Conservation (phyloP, 2,888 invertebrate genomes). For the Macrophya annulata region DNA sequence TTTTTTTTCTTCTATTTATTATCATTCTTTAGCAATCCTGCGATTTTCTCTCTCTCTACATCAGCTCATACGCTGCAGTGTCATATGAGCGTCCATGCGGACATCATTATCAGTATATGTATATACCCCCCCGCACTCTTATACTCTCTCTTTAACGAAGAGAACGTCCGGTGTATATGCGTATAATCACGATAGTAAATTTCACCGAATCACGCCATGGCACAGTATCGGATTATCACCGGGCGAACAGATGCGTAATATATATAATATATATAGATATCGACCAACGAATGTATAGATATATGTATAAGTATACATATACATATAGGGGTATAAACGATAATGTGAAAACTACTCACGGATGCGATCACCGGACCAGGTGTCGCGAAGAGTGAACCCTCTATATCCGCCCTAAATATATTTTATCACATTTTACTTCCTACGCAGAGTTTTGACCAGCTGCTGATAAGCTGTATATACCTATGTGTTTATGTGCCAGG, state of each 20-base stretch:
- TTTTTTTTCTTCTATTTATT: background rate
- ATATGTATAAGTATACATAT: background rate
- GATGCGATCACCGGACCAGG: slow-evolving; percentile 15
- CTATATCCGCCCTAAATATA: slow-evolving; percentile 26
- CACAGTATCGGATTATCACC: slow-evolving; percentile 1
- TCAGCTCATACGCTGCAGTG: background rate
- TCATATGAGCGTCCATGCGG: background rate
- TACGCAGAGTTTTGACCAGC: slow-evolving; percentile 7
- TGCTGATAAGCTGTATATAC: slow-evolving; percentile 30
- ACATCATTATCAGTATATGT: slow-evolving; percentile 28
- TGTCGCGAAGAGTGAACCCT: slow-evolving; percentile 20
- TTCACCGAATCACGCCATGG: slow-evolving; percentile 39
- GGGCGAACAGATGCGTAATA: slow-evolving; percentile 41
- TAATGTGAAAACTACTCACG: slow-evolving; percentile 22
- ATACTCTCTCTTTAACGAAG: background rate
- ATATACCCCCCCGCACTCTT: background rate
- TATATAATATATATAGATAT: background rate
- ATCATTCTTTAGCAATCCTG: slow-evolving; percentile 1
- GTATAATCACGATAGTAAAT: slow-evolving; percentile 24
- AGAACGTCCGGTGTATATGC: slow-evolving; percentile 8
- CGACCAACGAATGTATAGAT: background rate
- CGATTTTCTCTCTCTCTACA: background rate
- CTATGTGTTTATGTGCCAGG: background rate
- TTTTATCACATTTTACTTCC: slow-evolving; percentile 38
- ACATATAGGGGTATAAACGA: slow-evolving; percentile 4